phyloP scores from a whole-genome alignment of 2,888 invertebrate species.

The Nymphalis urticae region DNA sequence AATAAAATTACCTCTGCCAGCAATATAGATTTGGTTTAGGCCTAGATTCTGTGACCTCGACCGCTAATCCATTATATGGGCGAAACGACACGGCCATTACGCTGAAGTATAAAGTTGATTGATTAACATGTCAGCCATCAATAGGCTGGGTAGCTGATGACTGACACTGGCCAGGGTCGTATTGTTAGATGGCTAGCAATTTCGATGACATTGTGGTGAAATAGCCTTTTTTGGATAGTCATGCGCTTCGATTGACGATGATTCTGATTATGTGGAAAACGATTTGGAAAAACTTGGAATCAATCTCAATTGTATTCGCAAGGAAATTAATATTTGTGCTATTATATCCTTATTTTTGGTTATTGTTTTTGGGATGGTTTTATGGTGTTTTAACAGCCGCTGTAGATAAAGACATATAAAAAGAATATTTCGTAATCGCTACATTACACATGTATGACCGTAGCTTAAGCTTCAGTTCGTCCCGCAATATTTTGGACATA shows the following conservation, averaged over 20 bases:
- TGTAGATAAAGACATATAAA: too few species aligned
- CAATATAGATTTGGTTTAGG: neutral
- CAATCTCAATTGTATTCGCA: too few species aligned
- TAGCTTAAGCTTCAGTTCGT: too few species aligned
- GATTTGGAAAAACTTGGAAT: neutral
- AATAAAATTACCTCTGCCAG: neutral
- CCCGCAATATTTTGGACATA: too few species aligned
- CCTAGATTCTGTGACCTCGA: neutral
- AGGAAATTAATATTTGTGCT: too few species aligned
- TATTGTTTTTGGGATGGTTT: too few species aligned
- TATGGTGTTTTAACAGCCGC: too few species aligned
- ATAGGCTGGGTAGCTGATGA: conserved; percentile 44
- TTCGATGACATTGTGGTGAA: conserved; percentile 23
- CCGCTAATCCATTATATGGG: neutral
- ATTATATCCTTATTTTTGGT: too few species aligned
- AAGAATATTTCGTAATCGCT: too few species aligned
- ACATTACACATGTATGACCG: too few species aligned
- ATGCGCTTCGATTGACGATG: neutral
- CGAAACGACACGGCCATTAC: neutral
- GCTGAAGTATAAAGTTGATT: conserved; percentile 43
- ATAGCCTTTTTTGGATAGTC: conserved; percentile 18
- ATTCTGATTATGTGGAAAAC: neutral
- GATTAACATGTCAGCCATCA: conserved; percentile 48
- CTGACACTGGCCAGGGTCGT: conserved; percentile 41
- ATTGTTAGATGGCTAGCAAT: conserved; percentile 37